Conservation (phyloP, 2,113 vertebrate species). For the Onychostruthus taczanowskii region DNA sequence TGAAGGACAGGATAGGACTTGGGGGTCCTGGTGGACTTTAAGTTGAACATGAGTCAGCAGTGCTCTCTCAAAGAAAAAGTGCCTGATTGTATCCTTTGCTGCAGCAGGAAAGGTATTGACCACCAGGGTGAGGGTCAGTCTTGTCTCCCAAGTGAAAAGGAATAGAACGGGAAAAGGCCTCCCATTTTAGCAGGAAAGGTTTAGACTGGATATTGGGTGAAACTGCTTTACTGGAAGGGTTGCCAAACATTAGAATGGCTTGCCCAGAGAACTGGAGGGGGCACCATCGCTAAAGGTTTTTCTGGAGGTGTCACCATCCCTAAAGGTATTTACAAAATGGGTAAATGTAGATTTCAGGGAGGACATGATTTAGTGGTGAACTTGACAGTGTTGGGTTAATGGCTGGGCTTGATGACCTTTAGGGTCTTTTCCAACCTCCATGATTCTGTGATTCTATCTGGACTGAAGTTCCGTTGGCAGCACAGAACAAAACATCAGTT, state of each 20-base stretch:
- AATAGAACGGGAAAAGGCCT: not conserved
- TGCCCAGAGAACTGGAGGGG: not conserved
- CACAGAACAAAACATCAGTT: not conserved
- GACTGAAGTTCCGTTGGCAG: not conserved
- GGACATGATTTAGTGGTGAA: not conserved
- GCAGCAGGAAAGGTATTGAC: not conserved
- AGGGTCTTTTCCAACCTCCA: not conserved
- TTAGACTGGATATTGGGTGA: not conserved
- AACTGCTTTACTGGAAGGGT: not conserved
- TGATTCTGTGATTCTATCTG: not conserved
- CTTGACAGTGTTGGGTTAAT: not conserved
- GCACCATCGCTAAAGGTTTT: no score
- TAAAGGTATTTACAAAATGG: not conserved
- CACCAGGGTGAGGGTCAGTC: not conserved
- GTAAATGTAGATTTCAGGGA: not conserved
- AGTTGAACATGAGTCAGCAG: not conserved
- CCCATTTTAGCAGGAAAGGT: not conserved
- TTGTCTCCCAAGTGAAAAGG: not conserved
- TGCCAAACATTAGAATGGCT: not conserved
- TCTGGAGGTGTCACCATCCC: not conserved
- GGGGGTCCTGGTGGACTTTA: not conserved
- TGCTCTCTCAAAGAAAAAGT: not conserved
- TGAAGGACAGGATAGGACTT: fast-evolving
- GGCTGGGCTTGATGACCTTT: not conserved
- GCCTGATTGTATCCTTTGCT: fast-evolving